Conservation (phyloP, 2,888 invertebrate species). For the Sepiola atlantica region DNA sequence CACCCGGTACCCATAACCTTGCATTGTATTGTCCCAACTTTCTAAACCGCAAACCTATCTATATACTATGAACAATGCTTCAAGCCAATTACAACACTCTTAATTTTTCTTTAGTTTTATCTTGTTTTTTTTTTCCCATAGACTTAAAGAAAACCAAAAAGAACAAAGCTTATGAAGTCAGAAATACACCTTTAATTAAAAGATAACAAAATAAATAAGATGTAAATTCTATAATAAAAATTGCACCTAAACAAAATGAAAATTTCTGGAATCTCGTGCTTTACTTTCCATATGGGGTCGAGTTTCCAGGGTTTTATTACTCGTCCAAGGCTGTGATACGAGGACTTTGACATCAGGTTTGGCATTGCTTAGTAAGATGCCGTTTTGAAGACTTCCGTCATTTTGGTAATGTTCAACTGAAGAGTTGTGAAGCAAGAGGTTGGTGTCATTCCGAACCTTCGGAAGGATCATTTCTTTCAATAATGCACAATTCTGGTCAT, state of each 20-base stretch:
- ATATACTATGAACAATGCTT: no score
- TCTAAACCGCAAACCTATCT: no score
- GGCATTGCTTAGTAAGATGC: neutral
- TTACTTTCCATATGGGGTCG: neutral
- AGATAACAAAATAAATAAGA: neutral
- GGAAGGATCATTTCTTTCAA: conserved; percentile 79
- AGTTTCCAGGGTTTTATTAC: neutral
- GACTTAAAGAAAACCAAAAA: neutral
- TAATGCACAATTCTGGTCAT: conserved; percentile 79
- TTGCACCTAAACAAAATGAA: neutral
- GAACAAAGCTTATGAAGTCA: neutral
- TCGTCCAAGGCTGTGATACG: neutral
- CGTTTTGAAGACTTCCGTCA: neutral
- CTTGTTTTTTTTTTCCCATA: neutral
- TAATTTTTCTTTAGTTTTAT: no score
- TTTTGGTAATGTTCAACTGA: neutral
- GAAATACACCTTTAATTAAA: neutral
- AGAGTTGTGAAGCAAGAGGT: conserved; percentile 47
- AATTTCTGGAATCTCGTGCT: neutral
- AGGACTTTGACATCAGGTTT: neutral
- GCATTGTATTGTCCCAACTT: no score
- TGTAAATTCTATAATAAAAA: neutral
- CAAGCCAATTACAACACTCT: no score
- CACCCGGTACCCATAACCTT: no score
- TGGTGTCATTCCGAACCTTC: conserved; percentile 67